Conservation (phyloP, 1,140 invertebrate species). For the Spodoptera litura region DNA sequence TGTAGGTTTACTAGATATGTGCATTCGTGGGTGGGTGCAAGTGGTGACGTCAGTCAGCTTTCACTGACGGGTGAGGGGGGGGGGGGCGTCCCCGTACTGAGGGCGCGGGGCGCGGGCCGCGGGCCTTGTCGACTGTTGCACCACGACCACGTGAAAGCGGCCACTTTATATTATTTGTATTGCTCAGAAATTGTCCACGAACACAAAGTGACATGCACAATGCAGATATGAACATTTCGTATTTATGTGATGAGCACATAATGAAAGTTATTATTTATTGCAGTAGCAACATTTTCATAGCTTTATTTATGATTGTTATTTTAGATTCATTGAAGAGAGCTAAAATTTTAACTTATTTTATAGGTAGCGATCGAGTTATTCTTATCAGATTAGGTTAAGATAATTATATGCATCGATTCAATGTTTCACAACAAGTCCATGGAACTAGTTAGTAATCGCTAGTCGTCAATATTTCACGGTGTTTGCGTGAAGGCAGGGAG, state of each 20-base stretch:
- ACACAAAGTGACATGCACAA: constrained; percentile 27
- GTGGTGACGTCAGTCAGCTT: constrained; percentile 74
- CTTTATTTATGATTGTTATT: not conserved
- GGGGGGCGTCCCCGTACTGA: not conserved
- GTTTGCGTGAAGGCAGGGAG: not conserved
- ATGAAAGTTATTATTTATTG: not conserved
- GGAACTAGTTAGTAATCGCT: not conserved
- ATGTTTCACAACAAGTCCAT: not conserved
- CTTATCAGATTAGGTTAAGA: not conserved
- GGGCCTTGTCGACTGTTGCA: constrained; percentile 52
- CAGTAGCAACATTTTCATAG: not conserved
- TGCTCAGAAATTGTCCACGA: constrained; percentile 33
- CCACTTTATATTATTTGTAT: constrained; percentile 58
- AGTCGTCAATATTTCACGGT: not conserved
- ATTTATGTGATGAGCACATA: not conserved
- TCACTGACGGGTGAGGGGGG: constrained; percentile 58
- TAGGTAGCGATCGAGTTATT: too few species aligned
- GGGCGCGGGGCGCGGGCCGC: not conserved
- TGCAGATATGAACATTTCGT: not conserved
- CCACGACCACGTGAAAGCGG: constrained; percentile 70
- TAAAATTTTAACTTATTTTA: too few species aligned
- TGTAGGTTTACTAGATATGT: constrained; percentile 10
- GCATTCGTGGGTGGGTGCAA: constrained; percentile 58
- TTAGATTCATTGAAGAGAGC: too few species aligned
- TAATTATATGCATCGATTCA: not conserved